Evolutionary conservation across 2,888 invertebrate species (phyloP), one percentile per base, ranked within the genome.

Genomic region (Buathra laborator): DNA sequence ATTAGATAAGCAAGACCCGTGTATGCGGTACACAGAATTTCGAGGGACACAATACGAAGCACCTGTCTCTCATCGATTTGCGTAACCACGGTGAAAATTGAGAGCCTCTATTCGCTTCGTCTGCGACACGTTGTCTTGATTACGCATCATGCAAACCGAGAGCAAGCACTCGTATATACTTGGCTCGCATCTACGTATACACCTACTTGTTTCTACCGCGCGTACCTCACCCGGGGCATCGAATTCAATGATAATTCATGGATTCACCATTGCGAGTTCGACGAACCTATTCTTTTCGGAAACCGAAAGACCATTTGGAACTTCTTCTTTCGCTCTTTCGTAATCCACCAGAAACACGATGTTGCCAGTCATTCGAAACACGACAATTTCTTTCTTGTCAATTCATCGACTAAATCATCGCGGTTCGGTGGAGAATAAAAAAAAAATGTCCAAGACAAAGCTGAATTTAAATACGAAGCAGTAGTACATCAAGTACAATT

Each of bases 61-160:
- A 82, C 78, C 82, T 76, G 85, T 44, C 79, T 67, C 82, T 67
- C 82, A 85, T 85, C 85, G 82, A 82, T 85, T 82, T 70, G 64
- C 59, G 59, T 75, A 59, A 37, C 56, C 24, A 14, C 79, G 59
- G 12, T 85, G 79, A 75, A 82, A 82, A 71, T 79, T 71, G 82
- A 82, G 81, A 78, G 66, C 44, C 64, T 53, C 75, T 71, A 59
- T 85, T 85, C 85, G 37, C 66, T 75, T 74, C 66, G 56, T 56
- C 71, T 71, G 70, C 44, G 64, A 66, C 70, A 64, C 78, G 68
- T 82, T 71, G 85, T 85, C 82, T 82, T 82, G 82, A 79, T 85
- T 85, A 76, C 85, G 53, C 82, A 14, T 79, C 75, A 82, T 75
- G 85, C 75, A 79, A 85, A 46, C 44, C 48, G 44, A 76, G 66